phyloP scores from a whole-genome alignment of 2,888 invertebrate genomes.

The Eucera pruinosa region DNA sequence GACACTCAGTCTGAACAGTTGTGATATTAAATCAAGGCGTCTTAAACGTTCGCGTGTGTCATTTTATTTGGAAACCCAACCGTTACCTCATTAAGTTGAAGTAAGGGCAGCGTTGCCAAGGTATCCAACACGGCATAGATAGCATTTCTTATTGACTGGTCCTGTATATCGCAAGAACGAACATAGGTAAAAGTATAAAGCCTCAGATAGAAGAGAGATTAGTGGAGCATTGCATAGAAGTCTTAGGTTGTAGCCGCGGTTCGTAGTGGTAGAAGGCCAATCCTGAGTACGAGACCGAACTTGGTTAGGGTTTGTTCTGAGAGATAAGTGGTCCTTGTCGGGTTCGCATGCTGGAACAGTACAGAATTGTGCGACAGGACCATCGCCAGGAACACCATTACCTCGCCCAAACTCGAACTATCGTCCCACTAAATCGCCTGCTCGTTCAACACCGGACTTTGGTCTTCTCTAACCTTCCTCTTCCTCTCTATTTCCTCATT shows the following conservation, averaged over 20 bases:
- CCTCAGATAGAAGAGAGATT: conserved; percentile 56
- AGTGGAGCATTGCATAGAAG: conserved; percentile 61
- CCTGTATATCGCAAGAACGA: background rate
- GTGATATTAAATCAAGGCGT: too few relatives aligned
- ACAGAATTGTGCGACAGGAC: conserved; percentile 59
- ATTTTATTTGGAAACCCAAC: too few relatives aligned
- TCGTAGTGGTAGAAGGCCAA: conserved; percentile 61
- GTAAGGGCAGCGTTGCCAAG: too few relatives aligned
- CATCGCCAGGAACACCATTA: conserved; percentile 58
- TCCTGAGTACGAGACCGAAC: conserved; percentile 66
- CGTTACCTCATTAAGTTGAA: too few relatives aligned
- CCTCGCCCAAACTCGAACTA: conserved; percentile 66
- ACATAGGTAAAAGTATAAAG: conserved; percentile 11
- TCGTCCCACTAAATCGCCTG: conserved; percentile 47
- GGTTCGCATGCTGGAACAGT: conserved; percentile 55
- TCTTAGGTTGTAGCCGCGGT: conserved; percentile 58
- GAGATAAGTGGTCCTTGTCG: conserved; percentile 73
- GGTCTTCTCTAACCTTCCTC: too few relatives aligned
- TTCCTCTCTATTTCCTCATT: too few relatives aligned
- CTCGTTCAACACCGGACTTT: background rate
- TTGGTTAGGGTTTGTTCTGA: conserved; percentile 58
- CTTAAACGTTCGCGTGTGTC: too few relatives aligned
- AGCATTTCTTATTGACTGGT: too few relatives aligned
- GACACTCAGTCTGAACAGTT: too few relatives aligned
- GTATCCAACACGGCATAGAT: too few relatives aligned